Base-by-base conservation (phyloP, 2,888 invertebrate genomes). In the Epinotia bilunana region DNA sequence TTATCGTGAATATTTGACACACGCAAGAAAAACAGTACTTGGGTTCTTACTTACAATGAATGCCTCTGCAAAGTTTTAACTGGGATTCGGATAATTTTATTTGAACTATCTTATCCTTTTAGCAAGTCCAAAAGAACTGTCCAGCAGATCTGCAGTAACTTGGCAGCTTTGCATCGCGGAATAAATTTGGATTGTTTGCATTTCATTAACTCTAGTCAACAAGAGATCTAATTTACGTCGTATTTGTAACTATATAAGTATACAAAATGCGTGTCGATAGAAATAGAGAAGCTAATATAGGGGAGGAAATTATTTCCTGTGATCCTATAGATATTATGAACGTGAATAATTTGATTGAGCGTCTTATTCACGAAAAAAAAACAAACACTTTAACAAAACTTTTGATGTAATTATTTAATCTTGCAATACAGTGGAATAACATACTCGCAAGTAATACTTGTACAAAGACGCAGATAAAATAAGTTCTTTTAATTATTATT, bases 151-250 rank as follows among this genome's bases (percentile, higher is more conserved):
- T 76, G 76, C 79, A 79, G 79, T 79, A 82, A 83, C 82, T 86
- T 86, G 83, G 80, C 81, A 81, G 81, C 82, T 84, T 85, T 86
- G 85, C 87, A 87, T 84, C 83, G 82, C 80, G 82, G 84, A 85
- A 86, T 86, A 88, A 87, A 84, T 87, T 79, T 71, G 84, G 81
- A 86, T 87, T 88, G 88, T 90, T 91, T 90, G 90, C 88, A 88
- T 90, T 91, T 90, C 90, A 90, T 91, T 91, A 91, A 85, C 85
- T 86, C 80, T 81, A 86, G 88, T 87, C 90, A 90, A 90, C 89
- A 89, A 84, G 85, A 86, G 85, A 87, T 87, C 86, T 89, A 88
- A 88, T 90, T 90, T 89, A 86, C 87, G 78, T 83, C 82, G 83
- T 84, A 83, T 83, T 82, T 81, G 80, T 81, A 79, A 83, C 80